These are phyloP conservation scores for Mallateleia sp. DNA, from an alignment of 2,888 invertebrate species.

Conservation along the genomic window DNA sequence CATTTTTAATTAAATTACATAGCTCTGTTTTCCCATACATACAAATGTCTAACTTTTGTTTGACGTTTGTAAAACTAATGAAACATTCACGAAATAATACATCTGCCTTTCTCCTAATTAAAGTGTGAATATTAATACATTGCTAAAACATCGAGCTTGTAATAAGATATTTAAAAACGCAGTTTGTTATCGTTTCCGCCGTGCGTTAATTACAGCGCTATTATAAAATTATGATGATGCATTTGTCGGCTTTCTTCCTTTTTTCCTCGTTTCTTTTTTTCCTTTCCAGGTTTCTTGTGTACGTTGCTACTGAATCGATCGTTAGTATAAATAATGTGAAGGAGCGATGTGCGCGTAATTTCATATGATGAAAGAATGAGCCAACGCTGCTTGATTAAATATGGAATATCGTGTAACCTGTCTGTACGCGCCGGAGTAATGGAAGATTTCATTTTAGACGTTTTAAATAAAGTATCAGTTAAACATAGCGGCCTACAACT, in stretches of 20 bases:
- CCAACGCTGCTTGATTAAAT: slow-evolving; percentile 65
- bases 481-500: slow-evolving; percentile 36
- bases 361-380: slow-evolving; percentile 72
- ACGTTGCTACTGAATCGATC: slow-evolving; percentile 67
- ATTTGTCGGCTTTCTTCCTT: slow-evolving; percentile 47
- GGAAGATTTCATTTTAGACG: slow-evolving; percentile 74
- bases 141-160: slow-evolving; percentile 61
- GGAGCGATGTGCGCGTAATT: slow-evolving; percentile 66
- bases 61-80: slow-evolving; percentile 45
- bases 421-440: slow-evolving; percentile 65
- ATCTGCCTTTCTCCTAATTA: slow-evolving; percentile 53
- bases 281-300: slow-evolving; percentile 8
- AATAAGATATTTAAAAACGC: slow-evolving; percentile 67
- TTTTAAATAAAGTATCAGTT: slow-evolving; percentile 75
- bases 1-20: no score
- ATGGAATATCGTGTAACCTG: slow-evolving; percentile 75
- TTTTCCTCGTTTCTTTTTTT: slow-evolving; percentile 11
- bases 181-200: slow-evolving; percentile 58
- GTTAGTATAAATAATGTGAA: slow-evolving; percentile 73
- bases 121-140: slow-evolving; percentile 71
- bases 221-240: slow-evolving; percentile 70
- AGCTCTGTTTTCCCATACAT: background rate
- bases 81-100: slow-evolving; percentile 55
- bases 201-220: slow-evolving; percentile 68
- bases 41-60: slow-evolving; percentile 33